Evolutionary conservation across 2,113 vertebrate genomes (phyloP).

Genomic region (Syrrhaptes paradoxus): DNA sequence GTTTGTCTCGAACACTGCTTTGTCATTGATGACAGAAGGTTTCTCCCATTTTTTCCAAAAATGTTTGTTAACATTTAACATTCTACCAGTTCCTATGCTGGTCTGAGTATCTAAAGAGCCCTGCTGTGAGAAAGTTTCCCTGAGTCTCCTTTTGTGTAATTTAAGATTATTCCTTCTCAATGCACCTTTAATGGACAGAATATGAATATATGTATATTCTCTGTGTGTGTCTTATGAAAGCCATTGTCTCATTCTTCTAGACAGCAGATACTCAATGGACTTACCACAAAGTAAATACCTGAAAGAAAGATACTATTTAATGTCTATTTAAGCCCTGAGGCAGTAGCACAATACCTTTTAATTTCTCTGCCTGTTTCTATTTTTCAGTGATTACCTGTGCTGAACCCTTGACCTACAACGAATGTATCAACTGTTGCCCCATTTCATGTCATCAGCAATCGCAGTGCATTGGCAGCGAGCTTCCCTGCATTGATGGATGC

Average conservation of each 20-base stretch:
- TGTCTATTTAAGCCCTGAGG: background rate
- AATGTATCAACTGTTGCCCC: conserved; percentile 93
- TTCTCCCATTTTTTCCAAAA: background rate
- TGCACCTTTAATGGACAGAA: background rate
- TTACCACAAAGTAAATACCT: background rate
- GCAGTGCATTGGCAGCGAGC: conserved; percentile 89
- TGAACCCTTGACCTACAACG: conserved; percentile 81
- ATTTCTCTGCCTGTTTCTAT: background rate
- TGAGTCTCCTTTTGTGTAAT: background rate
- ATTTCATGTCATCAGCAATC: conserved; percentile 81
- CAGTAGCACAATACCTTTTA: background rate
- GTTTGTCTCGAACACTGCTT: background rate
- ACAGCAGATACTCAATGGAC: background rate
- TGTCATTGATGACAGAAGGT: background rate
- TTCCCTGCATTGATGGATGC: conserved; percentile 94
- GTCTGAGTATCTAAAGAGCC: background rate
- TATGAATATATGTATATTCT: background rate
- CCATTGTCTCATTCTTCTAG: background rate
- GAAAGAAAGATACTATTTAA: background rate
- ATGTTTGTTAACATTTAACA: background rate
- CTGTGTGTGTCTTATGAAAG: background rate
- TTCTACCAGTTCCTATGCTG: background rate
- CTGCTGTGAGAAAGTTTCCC: background rate
- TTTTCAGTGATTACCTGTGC: conserved; percentile 80
- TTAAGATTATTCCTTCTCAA: background rate